Percentiles rank a stretch among this genome's conserved stretches.
Evolutionary conservation across 2,113 vertebrate genomes (phyloP).

Genomic region (Ceuthmochares aereus): DNA sequence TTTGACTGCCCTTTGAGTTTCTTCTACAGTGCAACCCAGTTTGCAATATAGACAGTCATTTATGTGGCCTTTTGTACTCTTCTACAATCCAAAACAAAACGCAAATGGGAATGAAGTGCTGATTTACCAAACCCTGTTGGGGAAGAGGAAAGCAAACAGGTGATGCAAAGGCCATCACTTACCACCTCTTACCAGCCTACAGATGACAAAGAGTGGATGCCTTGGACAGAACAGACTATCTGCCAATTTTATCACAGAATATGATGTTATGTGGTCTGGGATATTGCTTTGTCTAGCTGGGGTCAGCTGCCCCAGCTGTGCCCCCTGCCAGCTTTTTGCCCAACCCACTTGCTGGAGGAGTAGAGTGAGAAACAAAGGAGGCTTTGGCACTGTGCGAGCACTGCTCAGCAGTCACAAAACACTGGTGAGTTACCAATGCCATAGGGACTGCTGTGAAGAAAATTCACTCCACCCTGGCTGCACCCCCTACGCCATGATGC

Average conservation of each 20-base stretch:
- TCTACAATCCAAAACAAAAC: neutral
- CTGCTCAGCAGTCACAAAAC: neutral
- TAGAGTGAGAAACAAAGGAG: neutral
- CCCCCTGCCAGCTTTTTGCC: neutral
- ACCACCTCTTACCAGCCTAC: neutral
- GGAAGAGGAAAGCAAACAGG: neutral
- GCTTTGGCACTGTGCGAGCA: neutral
- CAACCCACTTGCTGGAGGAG: fast-evolving
- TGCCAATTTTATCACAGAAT: neutral
- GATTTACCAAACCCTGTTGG: neutral
- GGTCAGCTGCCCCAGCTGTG: neutral
- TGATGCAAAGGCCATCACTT: neutral
- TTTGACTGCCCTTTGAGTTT: neutral
- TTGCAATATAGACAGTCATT: neutral
- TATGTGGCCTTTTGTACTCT: neutral
- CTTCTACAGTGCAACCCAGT: neutral
- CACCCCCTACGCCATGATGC: fast-evolving
- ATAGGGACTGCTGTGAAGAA: neutral
- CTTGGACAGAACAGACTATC: neutral
- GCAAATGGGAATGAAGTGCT: neutral
- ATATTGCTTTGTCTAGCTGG: neutral
- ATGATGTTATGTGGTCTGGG: neutral
- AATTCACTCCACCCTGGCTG: neutral
- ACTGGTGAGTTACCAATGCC: neutral
- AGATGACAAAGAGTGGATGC: fast-evolving